A percentile compares a stretch with the other conserved stretches of the same genome.
Conservation (phyloP, 2,797 vertebrate species). For the Saxicola maurus region DNA sequence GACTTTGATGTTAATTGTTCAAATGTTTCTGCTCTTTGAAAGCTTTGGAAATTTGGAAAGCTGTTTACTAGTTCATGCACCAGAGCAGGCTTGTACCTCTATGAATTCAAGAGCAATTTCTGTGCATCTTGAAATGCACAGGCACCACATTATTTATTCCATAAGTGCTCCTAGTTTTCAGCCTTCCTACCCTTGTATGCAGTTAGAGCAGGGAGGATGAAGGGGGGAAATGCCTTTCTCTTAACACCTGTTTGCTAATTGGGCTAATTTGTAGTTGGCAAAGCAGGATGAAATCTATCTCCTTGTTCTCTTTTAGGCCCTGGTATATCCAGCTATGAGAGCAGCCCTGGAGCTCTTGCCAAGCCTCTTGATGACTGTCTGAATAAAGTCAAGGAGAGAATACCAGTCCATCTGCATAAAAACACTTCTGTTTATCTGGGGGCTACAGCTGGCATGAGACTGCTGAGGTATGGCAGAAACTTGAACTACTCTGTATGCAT, state of each 20-base stretch:
- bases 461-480: conserved; percentile 80
- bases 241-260: neutral
- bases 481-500: neutral
- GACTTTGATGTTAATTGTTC: neutral
- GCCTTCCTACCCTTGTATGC: neutral
- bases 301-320: conserved; percentile 71
- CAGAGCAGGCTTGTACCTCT: neutral
- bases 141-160: neutral
- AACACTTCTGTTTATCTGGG: conserved; percentile 84
- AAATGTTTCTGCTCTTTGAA: neutral
- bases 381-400: conserved; percentile 58
- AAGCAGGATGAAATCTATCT: conserved; percentile 5
- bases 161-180: neutral
- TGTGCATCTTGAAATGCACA: neutral
- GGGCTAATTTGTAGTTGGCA: conserved; percentile 11
- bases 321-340: conserved; percentile 84
- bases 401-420: conserved; percentile 79
- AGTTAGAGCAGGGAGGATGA: accelerated
- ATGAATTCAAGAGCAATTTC: neutral
- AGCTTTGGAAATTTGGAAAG: neutral
- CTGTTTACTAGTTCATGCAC: neutral
- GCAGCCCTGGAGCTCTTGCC: conserved; percentile 66
- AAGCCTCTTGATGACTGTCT: conserved; percentile 79
- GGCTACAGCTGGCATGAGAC: conserved; percentile 95
- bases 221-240: neutral